phyloP scores from a whole-genome alignment of 2,113 vertebrate genomes.

The Pangasianodon hypophthalmus region DNA sequence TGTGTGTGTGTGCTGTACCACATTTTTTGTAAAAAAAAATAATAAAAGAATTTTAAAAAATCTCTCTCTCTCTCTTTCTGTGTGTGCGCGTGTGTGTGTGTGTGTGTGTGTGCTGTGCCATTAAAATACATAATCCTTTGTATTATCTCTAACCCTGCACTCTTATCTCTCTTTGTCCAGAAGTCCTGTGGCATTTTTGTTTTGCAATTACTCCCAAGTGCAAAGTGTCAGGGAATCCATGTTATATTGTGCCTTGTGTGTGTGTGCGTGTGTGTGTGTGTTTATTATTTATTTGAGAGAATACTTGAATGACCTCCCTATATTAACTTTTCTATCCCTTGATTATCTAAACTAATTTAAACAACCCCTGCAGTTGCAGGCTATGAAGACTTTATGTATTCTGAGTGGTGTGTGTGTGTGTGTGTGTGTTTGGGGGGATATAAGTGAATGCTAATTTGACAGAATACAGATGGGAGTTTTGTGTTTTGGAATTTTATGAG shows the following conservation, averaged over 20 bases:
- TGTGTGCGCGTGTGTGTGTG: background rate
- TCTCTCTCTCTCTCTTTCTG: background rate
- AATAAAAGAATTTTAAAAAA: too few species aligned
- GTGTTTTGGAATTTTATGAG: constrained; percentile 22
- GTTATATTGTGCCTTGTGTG: background rate
- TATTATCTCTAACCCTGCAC: constrained; percentile 27
- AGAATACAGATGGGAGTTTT: constrained; percentile 12
- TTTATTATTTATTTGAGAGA: background rate
- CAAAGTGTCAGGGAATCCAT: constrained; percentile 20
- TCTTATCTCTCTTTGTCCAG: constrained; percentile 37
- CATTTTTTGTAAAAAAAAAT: too few species aligned
- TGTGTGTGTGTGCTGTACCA: background rate
- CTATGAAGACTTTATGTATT: background rate
- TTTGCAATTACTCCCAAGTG: constrained; percentile 27
- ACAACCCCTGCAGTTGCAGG: background rate
- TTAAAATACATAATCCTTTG: constrained; percentile 41
- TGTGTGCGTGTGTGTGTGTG: background rate
- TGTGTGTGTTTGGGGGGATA: background rate
- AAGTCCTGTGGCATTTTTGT: constrained; percentile 15
- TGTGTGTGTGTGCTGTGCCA: constrained; percentile 19
- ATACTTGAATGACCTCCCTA: background rate
- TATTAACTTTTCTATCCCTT: background rate
- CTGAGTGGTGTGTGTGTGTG: background rate
- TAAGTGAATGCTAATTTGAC: constrained; percentile 23
- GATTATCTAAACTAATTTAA: constrained; percentile 7